Conservation (phyloP, 2,888 invertebrate genomes). For the Timandra comae region DNA sequence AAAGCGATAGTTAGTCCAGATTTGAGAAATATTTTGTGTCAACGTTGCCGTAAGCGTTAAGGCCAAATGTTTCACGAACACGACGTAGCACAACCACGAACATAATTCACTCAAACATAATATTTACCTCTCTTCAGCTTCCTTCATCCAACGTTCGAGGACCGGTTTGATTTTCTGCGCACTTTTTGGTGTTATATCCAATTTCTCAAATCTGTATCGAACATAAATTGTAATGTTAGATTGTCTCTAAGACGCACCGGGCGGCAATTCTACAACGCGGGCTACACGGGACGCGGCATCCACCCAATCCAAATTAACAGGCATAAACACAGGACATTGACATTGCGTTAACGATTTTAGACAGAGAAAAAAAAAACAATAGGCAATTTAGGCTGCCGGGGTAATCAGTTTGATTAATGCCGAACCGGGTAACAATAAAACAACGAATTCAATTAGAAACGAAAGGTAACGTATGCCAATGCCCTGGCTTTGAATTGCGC, state of each 20-base stretch:
- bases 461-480: constrained; percentile 85
- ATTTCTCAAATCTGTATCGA: constrained; percentile 95
- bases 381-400: constrained; percentile 70
- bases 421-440: constrained; percentile 70
- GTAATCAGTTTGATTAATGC: constrained; percentile 76
- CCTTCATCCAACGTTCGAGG: constrained; percentile 98
- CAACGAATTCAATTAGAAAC: constrained; percentile 72
- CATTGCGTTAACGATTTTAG: constrained; percentile 71
- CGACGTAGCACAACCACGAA: constrained; percentile 63
- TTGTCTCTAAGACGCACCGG: constrained; percentile 55
- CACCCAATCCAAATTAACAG: constrained; percentile 57
- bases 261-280: constrained; percentile 32
- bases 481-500: constrained; percentile 88
- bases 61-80: constrained; percentile 73
- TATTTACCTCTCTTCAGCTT: constrained; percentile 95
- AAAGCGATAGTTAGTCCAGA: constrained; percentile 74
- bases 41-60: constrained; percentile 66
- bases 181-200: constrained; percentile 99
- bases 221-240: constrained; percentile 74
- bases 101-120: constrained; percentile 66
- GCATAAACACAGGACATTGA: constrained; percentile 83
- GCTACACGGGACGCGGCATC: constrained; percentile 30
- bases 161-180: constrained; percentile 99
- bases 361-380: constrained; percentile 68
- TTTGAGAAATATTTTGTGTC: constrained; percentile 72